phyloP scores from a whole-genome alignment of 2,113 vertebrate genomes.

The Mirounga angustirostris region DNA sequence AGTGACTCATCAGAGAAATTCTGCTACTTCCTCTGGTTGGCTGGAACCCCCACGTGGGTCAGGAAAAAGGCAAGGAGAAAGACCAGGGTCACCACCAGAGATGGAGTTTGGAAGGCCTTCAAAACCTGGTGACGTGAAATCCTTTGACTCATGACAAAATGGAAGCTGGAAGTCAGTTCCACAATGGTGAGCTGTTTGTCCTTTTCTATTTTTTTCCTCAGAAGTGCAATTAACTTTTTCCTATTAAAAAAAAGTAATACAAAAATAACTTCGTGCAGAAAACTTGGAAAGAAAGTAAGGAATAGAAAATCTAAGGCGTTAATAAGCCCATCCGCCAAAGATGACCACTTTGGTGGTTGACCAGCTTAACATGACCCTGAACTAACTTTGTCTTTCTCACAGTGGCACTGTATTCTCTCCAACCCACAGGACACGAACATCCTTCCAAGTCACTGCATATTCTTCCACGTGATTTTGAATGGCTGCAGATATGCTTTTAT shows the following conservation, averaged over 20 bases:
- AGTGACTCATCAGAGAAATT: not conserved
- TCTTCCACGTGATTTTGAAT: not conserved
- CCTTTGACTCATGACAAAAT: not conserved
- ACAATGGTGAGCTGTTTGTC: not conserved
- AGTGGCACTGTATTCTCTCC: not conserved
- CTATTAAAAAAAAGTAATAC: not conserved
- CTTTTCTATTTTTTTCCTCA: not conserved
- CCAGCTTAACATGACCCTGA: not conserved
- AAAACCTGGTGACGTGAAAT: not conserved
- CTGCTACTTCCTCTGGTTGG: not conserved
- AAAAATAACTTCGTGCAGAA: not conserved
- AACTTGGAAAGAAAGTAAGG: conserved; percentile 7
- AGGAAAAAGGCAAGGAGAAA: not conserved
- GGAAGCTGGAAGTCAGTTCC: not conserved
- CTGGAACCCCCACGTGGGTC: not conserved
- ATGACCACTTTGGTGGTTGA: not conserved
- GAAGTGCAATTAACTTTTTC: not conserved
- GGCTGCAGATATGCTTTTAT: not conserved
- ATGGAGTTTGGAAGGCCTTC: not conserved
- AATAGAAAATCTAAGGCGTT: not conserved
- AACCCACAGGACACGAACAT: rapidly evolving
- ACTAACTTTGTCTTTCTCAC: not conserved
- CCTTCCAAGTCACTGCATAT: rapidly evolving
- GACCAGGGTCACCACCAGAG: too few species aligned
- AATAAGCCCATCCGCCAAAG: not conserved